Base-by-base conservation (phyloP, 2,888 invertebrate species). In the Acanthococcus lagerstroemiae region DNA sequence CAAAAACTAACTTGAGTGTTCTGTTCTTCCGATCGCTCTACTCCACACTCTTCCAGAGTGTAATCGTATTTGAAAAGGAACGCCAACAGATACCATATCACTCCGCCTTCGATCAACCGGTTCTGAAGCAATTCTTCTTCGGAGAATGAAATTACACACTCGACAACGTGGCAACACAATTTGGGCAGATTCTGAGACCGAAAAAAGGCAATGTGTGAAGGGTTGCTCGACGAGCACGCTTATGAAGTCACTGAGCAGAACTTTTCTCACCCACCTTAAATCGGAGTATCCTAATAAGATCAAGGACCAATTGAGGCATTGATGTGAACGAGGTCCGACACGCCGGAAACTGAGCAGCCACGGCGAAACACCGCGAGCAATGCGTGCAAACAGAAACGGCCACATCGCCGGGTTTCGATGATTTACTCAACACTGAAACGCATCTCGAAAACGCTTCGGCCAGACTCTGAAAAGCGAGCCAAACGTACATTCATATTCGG, bases 41-140 rank as follows among this genome's bases (percentile, higher is more conserved):
- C 90, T 0, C 96, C 97, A 58, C 95, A 92, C 79, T 99, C 97
- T 67, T 95, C 90, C 71, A 99, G 80, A 4, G 99, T 99, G 78
- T 88, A 99, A 79, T 99, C 99, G 77, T 95, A 99, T 68, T 87
- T 87, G 76, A 99, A 92, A 76, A 91, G 85, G 72, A 90, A 89
- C 0, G 90, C 83, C 45, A 99, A 77, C 60, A 99, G 78, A 73
- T 95, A 93, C 88, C 93, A 97, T 3, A 99, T 76, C 0, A 89
- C 90, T 7, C 96, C 97, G 1, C 88, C 85, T 69, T 87, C 85
- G 12, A 92, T 82, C 27, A 95, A 77, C 74, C 86, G 86, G 75
- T 87, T 82, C 76, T 99, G 95, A 25, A 96, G 82, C 70, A 86
- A 83, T 57, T 87, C 84, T 74, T 94, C 91, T n/a, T 85, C 84